These are phyloP conservation scores for Eptesicus fuscus DNA, from an alignment of 2,113 vertebrate genomes.

Conservation along the genomic window DNA sequence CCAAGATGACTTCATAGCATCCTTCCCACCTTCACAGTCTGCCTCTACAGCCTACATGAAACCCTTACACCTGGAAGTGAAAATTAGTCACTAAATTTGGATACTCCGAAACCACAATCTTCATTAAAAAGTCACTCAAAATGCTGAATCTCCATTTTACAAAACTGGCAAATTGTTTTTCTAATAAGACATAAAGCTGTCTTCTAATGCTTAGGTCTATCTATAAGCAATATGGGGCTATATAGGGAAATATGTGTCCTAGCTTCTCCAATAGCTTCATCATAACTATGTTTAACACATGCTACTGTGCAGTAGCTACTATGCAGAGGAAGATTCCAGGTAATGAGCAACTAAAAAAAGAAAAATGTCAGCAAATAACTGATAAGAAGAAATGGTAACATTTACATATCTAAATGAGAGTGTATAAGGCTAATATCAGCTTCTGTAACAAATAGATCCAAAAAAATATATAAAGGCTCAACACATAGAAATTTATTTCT, in stretches of 20 bases:
- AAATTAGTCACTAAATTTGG: neutral
- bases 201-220: neutral
- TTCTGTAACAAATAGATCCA: neutral
- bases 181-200: neutral
- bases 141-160: neutral
- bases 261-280: neutral
- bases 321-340: neutral
- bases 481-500: neutral
- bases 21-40: neutral
- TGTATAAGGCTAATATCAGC: neutral
- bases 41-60: neutral
- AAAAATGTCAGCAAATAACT: neutral
- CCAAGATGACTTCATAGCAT: neutral
- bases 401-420: neutral
- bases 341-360: neutral
- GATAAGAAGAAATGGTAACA: neutral
- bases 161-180: neutral
- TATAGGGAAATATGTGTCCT: neutral
- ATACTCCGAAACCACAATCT: neutral
- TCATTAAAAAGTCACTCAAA: neutral
- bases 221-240: neutral
- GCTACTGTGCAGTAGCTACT: neutral
- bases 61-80: neutral
- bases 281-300: neutral
- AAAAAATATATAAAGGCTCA: neutral